Evolutionary conservation across 2,888 invertebrate species (phyloP).

Genomic region (Amitus sp.): DNA sequence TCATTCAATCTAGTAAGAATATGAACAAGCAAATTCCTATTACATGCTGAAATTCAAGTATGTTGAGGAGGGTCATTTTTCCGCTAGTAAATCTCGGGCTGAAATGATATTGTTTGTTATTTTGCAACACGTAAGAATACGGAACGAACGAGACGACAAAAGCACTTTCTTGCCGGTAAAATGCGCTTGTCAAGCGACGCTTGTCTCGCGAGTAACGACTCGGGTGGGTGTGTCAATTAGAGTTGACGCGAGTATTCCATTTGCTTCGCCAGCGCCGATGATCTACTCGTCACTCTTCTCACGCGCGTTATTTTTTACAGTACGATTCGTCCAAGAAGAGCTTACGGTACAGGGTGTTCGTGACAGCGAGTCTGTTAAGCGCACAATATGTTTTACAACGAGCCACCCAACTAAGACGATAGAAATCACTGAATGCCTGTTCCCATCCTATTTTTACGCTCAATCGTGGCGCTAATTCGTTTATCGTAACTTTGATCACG

Average conservation of each 20-base stretch:
- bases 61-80: too few species aligned
- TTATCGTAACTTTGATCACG: constrained; percentile 40
- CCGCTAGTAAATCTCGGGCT: too few species aligned
- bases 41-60: too few species aligned
- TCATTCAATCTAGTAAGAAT: too few species aligned
- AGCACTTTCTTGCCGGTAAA: not conserved
- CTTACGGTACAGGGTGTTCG: constrained; percentile 25
- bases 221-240: constrained; percentile 21
- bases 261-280: constrained; percentile 26
- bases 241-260: constrained; percentile 17
- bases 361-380: constrained; percentile 14
- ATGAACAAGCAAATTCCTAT: too few species aligned
- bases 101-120: too few species aligned
- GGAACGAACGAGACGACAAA: not conserved
- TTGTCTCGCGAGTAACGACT: not conserved
- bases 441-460: constrained; percentile 61
- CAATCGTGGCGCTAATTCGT: constrained; percentile 58
- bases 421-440: constrained; percentile 41
- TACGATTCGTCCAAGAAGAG: constrained; percentile 18
- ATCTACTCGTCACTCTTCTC: constrained; percentile 36
- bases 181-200: not conserved
- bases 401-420: constrained; percentile 27
- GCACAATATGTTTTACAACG: constrained; percentile 33
- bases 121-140: not conserved
- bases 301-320: constrained; percentile 24